Base-by-base conservation (phyloP, 1,140 invertebrate species). In the Diploscapter pachys region DNA sequence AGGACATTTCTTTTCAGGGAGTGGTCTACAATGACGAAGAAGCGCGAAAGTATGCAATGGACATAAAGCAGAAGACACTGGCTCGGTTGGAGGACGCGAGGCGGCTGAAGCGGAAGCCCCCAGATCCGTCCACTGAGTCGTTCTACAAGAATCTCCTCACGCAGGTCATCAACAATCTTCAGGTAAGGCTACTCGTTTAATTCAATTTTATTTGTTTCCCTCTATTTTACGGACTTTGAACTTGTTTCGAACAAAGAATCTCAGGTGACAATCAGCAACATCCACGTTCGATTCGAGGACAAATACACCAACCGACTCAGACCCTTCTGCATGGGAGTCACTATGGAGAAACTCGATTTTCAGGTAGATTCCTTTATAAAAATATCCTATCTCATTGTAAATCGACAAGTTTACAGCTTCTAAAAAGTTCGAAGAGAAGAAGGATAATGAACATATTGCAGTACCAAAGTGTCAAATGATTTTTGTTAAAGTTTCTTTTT, bases 161-260 rank as follows among this genome's bases (percentile, higher is more conserved):
- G 5, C 93, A 96, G 85, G 93, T 98, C 74, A 93, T 99, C 50
- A 96, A 96, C 86, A 99, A 99, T 88, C 90, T 99, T n/a, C 95
- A 99, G 85, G 89, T 99, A 0, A 91, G 91, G 81, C 8, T 61
- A 4, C 57, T 9, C 51, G 11, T 50, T 11, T 31, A 13, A n/a
- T 49, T 2, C 55, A 5, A 63, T 48, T 5, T 2, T 3, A 53
- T 51, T 66, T 54, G 63, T 66, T 72, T 93, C 94, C 0, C 96
- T 98, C 31, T 31, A 31, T 31, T 31, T 31, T 31, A 31, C 31
- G 31, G 31, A 31, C 1, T 31, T 31, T 31, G 31, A 31, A 31
- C 31, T 31, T 31, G 31, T 1, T 31, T 31, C 31, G 31, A 31
- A 31, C 31, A 31, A 31, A 31, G 31, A 31, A 31, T 31, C 85